phyloP scores from a whole-genome alignment of 2,797 vertebrate genomes.

The Coreius guichenoti region DNA sequence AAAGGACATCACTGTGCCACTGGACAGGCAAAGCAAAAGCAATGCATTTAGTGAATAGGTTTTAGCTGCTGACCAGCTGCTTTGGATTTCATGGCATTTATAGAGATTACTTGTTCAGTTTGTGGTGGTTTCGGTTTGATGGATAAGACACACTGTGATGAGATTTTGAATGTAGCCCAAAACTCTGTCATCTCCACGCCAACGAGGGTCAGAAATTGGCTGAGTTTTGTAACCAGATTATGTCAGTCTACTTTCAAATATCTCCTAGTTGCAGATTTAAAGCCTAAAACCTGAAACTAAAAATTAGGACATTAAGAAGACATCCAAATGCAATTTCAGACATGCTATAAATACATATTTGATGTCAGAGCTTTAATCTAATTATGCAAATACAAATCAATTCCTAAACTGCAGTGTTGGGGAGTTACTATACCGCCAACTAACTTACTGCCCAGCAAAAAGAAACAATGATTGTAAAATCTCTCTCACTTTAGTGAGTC shows the following conservation, averaged over 20 bases:
- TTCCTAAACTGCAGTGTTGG: not conserved
- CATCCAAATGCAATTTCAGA: not conserved
- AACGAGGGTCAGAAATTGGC: not conserved
- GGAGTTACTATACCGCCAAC: not conserved
- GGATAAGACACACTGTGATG: constrained; percentile 8
- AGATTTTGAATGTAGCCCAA: constrained; percentile 9
- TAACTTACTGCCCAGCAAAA: not conserved
- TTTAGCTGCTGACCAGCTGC: constrained; percentile 29
- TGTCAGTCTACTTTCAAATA: not conserved
- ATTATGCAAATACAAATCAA: not conserved
- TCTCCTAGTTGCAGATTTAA: not conserved
- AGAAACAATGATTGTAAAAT: not conserved
- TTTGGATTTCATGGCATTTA: constrained; percentile 43
- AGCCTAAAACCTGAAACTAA: not conserved
- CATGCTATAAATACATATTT: not conserved
- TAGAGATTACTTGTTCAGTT: constrained; percentile 33
- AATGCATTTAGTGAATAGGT: not conserved
- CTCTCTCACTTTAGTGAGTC: not conserved
- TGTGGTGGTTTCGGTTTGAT: constrained; percentile 21
- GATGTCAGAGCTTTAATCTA: not conserved
- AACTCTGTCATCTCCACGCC: not conserved
- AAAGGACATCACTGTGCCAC: not conserved
- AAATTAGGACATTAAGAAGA: not conserved
- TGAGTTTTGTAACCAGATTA: not conserved
- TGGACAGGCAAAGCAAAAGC: not conserved